Percentiles rank a stretch among this genome's conserved stretches.
Evolutionary conservation across 2,888 invertebrate species (phyloP).

Genomic region (Actias luna): DNA sequence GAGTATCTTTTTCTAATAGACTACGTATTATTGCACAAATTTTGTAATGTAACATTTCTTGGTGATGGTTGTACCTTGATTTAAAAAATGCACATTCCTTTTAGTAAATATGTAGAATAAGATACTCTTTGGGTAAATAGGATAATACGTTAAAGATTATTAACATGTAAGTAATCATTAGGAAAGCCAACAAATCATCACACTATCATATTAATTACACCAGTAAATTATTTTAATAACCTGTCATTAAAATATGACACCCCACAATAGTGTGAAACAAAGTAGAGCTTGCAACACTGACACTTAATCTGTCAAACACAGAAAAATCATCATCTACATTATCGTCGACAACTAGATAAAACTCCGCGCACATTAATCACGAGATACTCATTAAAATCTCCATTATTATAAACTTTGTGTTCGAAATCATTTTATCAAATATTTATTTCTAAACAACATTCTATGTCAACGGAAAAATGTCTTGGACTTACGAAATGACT

Average conservation of each 20-base stretch:
- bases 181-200: constrained; percentile 46
- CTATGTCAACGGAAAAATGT: constrained; percentile 30
- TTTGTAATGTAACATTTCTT: not conserved
- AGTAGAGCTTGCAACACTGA: constrained; percentile 76
- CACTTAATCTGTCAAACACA: constrained; percentile 53
- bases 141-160: constrained; percentile 29
- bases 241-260: constrained; percentile 51
- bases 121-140: constrained; percentile 50
- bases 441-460: constrained; percentile 35
- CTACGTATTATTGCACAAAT: not conserved
- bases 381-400: constrained; percentile 40
- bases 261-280: constrained; percentile 55
- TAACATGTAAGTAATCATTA: constrained; percentile 43
- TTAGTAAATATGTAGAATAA: constrained; percentile 36
- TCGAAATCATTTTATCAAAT: constrained; percentile 34
- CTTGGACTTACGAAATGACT: not conserved
- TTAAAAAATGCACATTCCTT: not conserved
- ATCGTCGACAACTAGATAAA: constrained; percentile 19
- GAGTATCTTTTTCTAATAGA: constrained; percentile 63
- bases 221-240: constrained; percentile 34
- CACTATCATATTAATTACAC: constrained; percentile 55
- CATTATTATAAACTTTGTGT: constrained; percentile 39
- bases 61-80: constrained; percentile 34
- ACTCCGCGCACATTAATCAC: constrained; percentile 20
- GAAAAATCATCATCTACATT: constrained; percentile 34